Percentiles rank a stretch among this genome's conserved stretches.
Evolutionary conservation across 2,888 invertebrate genomes (phyloP).

Genomic region (Brachynemurus nebulosus): DNA sequence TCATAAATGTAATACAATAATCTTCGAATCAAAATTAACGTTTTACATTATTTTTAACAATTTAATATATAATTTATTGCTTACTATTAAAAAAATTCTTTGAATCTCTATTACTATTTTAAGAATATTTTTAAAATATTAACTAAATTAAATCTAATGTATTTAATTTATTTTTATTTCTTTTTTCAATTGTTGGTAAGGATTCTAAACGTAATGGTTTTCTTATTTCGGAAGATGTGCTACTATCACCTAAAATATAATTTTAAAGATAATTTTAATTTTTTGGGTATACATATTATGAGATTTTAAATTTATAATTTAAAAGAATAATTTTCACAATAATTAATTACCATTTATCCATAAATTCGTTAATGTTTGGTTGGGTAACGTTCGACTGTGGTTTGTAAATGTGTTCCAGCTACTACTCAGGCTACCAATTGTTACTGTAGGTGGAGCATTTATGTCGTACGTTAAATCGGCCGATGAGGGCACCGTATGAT

Average conservation of each 20-base stretch:
- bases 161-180: conserved; percentile 21
- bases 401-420: conserved; percentile 23
- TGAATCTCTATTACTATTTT: too few species aligned
- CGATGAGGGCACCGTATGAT: not conserved
- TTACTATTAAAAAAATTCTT: too few species aligned
- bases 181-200: conserved; percentile 28
- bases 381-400: conserved; percentile 15
- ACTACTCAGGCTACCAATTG: conserved; percentile 19
- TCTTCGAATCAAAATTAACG: too few species aligned
- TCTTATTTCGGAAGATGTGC: conserved; percentile 19
- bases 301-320: too few species aligned
- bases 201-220: conserved; percentile 29
- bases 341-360: conserved; percentile 22
- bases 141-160: conserved; percentile 23
- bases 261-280: not conserved
- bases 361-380: conserved; percentile 17
- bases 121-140: too few species aligned
- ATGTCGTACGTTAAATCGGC: not conserved
- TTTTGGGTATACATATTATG: not conserved
- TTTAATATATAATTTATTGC: too few species aligned
- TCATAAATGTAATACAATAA: too few species aligned
- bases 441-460: not conserved
- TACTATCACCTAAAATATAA: conserved; percentile 19
- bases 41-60: too few species aligned
- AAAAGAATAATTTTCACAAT: too few species aligned